These are phyloP conservation scores for Gastrophysa polygoni DNA, from an alignment of 2,888 invertebrate genomes.

Conservation along the genomic window DNA sequence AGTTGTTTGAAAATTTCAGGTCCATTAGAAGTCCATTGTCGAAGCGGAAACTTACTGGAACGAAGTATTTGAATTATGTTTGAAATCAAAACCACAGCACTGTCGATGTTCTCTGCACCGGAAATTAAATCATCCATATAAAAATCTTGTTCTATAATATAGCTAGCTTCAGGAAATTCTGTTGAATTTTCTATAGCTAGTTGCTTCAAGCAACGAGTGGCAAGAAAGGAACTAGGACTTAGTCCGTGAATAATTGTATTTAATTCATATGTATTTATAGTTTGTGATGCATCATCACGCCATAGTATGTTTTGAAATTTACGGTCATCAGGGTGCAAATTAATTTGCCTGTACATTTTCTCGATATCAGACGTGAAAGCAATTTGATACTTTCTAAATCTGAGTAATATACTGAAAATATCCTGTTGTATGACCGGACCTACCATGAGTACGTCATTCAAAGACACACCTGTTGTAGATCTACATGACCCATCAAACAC, in stretches of 20 bases:
- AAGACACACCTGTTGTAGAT: slow-evolving; percentile 2
- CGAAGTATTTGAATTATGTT: slow-evolving; percentile 19
- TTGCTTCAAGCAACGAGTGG: slow-evolving; percentile 31
- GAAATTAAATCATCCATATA: slow-evolving; percentile 34
- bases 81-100: slow-evolving; percentile 13
- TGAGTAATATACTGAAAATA: slow-evolving; percentile 29
- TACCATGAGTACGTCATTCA: slow-evolving; percentile 23
- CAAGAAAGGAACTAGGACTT: slow-evolving; percentile 33
- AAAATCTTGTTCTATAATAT: slow-evolving; percentile 22
- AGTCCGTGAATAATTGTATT: slow-evolving; percentile 36
- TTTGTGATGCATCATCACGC: slow-evolving; percentile 19
- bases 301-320: slow-evolving; percentile 35
- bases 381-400: slow-evolving; percentile 29
- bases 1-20: slow-evolving; percentile 7
- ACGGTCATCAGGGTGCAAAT: slow-evolving; percentile 24
- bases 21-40: too few relatives aligned
- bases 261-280: slow-evolving; percentile 24
- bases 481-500: slow-evolving; percentile 29
- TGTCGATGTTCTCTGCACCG: slow-evolving; percentile 22
- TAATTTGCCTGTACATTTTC: slow-evolving; percentile 38
- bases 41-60: slow-evolving; percentile 21
- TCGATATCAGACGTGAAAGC: slow-evolving; percentile 30
- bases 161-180: slow-evolving; percentile 20
- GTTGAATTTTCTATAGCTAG: slow-evolving; percentile 25
- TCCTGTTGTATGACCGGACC: slow-evolving; percentile 31